Base-by-base conservation (phyloP, 2,113 vertebrate species). In the Peucedramus taeniatus region DNA sequence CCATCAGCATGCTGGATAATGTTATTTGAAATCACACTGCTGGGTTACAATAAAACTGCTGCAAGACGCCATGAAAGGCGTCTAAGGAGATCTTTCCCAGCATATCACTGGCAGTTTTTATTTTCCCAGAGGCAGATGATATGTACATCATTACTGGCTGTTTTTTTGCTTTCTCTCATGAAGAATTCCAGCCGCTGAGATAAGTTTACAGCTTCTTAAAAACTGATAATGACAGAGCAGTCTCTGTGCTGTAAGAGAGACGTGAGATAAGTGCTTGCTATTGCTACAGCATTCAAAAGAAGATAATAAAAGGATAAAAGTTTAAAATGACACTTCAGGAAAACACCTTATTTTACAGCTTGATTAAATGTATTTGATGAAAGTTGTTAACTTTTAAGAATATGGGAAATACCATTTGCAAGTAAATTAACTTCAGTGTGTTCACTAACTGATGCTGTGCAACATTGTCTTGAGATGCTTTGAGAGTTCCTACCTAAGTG, bases 91-190 rank as follows among this genome's bases (percentile, higher is more conserved):
- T 94, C 76, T 96, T 96, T 97, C 94, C 95, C 92, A 97, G 94
- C 83, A 2, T 94, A 96, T 97, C 91, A 87, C 82, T 96, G 94
- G 93, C 90, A 94, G 92, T 54, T 94, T 93, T 85, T 97, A 88
- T 91, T 96, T 97, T 97, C 96, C 96, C 94, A 95, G 91, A 83
- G 92, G 96, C 95, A 96, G 94, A 95, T 95, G 94, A 96, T 96
- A 96, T 87, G 96, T 97, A 91, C 79, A 97, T 97, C 96, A 63
- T 87, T 44, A 83, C 96, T 91, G 96, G 44, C 89, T 83, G 94
- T 80, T 78, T 84, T 68, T 65, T 44, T 66, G 47, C 63, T 77
- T 87, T 69, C 56, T 68, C 94, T 95, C 40, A 21, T 82, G 81
- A 90, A 95, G 93, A 88, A 72, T 83, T 94, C 94, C 76, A 96